These are phyloP conservation scores for Paedocypris sp. DNA, from an alignment of 2,113 vertebrate species.

Conservation along the genomic window DNA sequence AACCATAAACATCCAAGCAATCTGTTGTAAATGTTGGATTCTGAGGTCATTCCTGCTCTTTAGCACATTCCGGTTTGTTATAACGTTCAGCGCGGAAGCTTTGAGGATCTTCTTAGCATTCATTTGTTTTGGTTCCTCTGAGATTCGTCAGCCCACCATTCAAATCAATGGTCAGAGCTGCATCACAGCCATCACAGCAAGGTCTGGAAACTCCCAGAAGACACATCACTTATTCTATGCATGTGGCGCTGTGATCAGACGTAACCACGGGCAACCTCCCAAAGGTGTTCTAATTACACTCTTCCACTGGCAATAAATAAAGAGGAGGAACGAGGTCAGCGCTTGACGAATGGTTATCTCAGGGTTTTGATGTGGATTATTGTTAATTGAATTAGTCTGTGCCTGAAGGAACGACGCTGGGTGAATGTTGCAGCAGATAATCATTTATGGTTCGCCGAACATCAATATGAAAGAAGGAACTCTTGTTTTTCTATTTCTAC, in stretches of 20 bases:
- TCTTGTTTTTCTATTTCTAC: background rate
- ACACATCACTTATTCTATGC: slow-evolving; percentile 54
- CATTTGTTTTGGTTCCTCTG: slow-evolving; percentile 66
- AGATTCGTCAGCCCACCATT: slow-evolving; percentile 54
- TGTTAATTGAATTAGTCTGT: slow-evolving; percentile 13
- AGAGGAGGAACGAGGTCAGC: slow-evolving; percentile 6
- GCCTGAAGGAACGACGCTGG: slow-evolving; percentile 12
- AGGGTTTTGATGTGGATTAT: slow-evolving; percentile 15
- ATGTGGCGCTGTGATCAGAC: slow-evolving; percentile 38
- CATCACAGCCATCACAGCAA: slow-evolving; percentile 48
- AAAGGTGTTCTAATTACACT: slow-evolving; percentile 36
- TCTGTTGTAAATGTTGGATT: too few relatives aligned
- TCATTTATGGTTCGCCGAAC: background rate
- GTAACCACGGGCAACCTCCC: slow-evolving; percentile 55
- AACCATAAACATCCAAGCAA: too few relatives aligned
- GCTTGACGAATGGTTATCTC: background rate
- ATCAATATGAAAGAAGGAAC: background rate
- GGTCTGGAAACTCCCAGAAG: slow-evolving; percentile 57
- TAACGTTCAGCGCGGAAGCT: slow-evolving; percentile 58
- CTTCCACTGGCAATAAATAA: slow-evolving; percentile 26
- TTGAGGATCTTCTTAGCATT: slow-evolving; percentile 67
- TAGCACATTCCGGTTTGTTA: too few relatives aligned
- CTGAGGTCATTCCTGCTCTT: too few relatives aligned
- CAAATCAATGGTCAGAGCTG: slow-evolving; percentile 60
- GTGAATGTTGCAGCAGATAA: background rate